A percentile compares a stretch with the other conserved stretches of the same genome.
phyloP scores from a whole-genome alignment of 2,888 invertebrate genomes.

The Brachycybe producta region DNA sequence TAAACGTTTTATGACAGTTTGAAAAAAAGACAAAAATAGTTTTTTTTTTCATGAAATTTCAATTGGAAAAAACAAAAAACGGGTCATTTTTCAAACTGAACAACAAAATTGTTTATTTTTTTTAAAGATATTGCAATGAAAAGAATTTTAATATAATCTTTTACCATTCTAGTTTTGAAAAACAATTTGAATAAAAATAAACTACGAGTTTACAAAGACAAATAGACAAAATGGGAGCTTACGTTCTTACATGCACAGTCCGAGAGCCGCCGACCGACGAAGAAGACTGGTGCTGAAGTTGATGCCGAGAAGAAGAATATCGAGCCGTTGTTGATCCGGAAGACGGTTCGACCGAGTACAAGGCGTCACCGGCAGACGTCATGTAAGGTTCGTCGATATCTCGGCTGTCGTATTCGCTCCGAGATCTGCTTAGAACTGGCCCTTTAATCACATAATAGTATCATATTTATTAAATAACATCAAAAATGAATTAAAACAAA shows the following conservation, averaged over 20 bases:
- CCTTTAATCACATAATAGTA: not conserved
- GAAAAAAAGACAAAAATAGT: too few relatives aligned
- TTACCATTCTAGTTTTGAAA: too few relatives aligned
- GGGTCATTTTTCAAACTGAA: too few relatives aligned
- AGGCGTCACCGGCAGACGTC: not conserved
- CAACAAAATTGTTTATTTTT: too few relatives aligned
- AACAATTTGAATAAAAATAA: too few relatives aligned
- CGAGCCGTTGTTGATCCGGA: constrained; percentile 15
- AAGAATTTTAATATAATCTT: not conserved
- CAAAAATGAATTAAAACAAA: not conserved
- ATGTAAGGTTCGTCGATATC: not conserved
- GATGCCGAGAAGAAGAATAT: constrained; percentile 16
- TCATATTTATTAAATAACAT: not conserved
- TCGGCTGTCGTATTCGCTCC: constrained; percentile 11
- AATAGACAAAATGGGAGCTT: constrained; percentile 26
- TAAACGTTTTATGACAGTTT: too few relatives aligned
- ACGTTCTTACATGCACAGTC: constrained; percentile 33
- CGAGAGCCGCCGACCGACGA: constrained; percentile 22
- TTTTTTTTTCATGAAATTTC: too few relatives aligned
- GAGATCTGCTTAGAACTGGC: not conserved
- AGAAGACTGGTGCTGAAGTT: constrained; percentile 17
- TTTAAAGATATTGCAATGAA: not conserved
- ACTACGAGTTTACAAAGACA: too few relatives aligned
- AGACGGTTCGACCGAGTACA: constrained; percentile 7
- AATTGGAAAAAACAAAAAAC: too few relatives aligned